Percentiles rank a stretch among this genome's conserved stretches.
These are phyloP conservation scores for Drosophila dives DNA, from an alignment of 2,888 invertebrate genomes.

Conservation along the genomic window DNA sequence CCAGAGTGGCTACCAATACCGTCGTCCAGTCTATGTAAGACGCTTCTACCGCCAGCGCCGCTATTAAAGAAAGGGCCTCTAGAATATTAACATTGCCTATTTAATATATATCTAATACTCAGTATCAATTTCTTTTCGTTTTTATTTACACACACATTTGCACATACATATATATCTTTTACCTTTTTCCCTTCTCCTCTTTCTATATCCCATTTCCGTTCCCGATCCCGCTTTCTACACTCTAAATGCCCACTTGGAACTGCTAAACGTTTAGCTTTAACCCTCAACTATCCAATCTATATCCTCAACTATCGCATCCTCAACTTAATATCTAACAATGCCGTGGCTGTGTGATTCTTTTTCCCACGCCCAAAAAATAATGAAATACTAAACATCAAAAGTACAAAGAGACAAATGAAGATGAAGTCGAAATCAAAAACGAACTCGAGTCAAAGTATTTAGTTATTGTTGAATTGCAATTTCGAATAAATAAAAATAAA, in stretches of 20 bases:
- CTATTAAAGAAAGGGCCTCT: slow-evolving; percentile 65
- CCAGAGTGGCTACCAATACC: slow-evolving; percentile 81
- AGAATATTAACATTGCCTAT: slow-evolving; percentile 60
- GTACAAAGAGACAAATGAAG: slow-evolving; percentile 83
- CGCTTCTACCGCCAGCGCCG: slow-evolving; percentile 80
- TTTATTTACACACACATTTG: slow-evolving; percentile 47
- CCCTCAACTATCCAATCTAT: slow-evolving; percentile 38
- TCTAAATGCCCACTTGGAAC: slow-evolving; percentile 50
- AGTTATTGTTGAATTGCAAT: slow-evolving; percentile 78
- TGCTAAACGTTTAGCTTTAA: slow-evolving; percentile 48
- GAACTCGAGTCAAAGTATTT: slow-evolving; percentile 67
- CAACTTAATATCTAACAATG: slow-evolving; percentile 54
- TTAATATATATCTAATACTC: slow-evolving; percentile 64
- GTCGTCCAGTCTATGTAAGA: slow-evolving; percentile 82
- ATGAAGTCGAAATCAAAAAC: slow-evolving; percentile 43
- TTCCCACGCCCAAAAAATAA: slow-evolving; percentile 28
- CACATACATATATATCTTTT: slow-evolving; percentile 1
- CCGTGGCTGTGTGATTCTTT: slow-evolving; percentile 31
- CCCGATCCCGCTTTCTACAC: slow-evolving; percentile 36
- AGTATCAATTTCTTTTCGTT: slow-evolving; percentile 54
- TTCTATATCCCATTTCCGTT: slow-evolving; percentile 31
- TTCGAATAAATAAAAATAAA: slow-evolving; percentile 73
- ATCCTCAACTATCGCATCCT: slow-evolving; percentile 50
- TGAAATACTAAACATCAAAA: slow-evolving; percentile 64
- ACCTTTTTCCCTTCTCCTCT: slow-evolving; percentile 17